These are phyloP conservation scores for Holcopasites calliopsidis DNA, from an alignment of 1,140 invertebrate genomes.

Conservation along the genomic window DNA sequence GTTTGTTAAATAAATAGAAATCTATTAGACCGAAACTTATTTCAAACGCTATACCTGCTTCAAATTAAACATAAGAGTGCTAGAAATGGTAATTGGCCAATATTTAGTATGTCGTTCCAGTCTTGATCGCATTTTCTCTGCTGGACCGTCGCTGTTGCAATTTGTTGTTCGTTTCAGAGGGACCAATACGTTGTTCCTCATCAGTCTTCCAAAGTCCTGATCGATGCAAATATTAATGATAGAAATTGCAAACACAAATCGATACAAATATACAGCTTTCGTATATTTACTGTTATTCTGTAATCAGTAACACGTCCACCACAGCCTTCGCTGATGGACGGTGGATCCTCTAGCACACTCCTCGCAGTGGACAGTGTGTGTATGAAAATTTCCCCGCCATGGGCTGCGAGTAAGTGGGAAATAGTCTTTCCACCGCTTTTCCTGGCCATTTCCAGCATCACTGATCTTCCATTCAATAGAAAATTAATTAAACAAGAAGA, in stretches of 20 bases:
- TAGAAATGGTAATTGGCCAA: slow-evolving; percentile 95
- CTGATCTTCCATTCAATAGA: slow-evolving; percentile 93
- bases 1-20: too few relatives aligned
- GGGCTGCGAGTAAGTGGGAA: slow-evolving; percentile 95
- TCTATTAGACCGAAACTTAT: slow-evolving; percentile 9
- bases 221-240: slow-evolving; percentile 11
- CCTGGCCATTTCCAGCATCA: slow-evolving; percentile 95
- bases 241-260: background rate
- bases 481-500: slow-evolving; percentile 98
- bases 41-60: slow-evolving; percentile 82
- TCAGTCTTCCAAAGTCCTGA: slow-evolving; percentile 93
- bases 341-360: slow-evolving; percentile 96
- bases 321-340: slow-evolving; percentile 95
- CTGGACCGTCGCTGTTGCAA: slow-evolving; percentile 75
- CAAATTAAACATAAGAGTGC: slow-evolving; percentile 94
- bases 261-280: background rate
- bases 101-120: slow-evolving; percentile 91
- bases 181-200: slow-evolving; percentile 90
- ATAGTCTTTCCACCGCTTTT: slow-evolving; percentile 93
- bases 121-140: slow-evolving; percentile 84
- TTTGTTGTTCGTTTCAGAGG: slow-evolving; percentile 82
- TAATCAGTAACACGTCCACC: slow-evolving; percentile 97
- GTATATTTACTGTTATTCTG: slow-evolving; percentile 81
- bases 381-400: slow-evolving; percentile 98
- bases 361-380: slow-evolving; percentile 92